These are phyloP conservation scores for Sandelia bainsii DNA, from an alignment of 2,797 vertebrate species.

Conservation along the genomic window DNA sequence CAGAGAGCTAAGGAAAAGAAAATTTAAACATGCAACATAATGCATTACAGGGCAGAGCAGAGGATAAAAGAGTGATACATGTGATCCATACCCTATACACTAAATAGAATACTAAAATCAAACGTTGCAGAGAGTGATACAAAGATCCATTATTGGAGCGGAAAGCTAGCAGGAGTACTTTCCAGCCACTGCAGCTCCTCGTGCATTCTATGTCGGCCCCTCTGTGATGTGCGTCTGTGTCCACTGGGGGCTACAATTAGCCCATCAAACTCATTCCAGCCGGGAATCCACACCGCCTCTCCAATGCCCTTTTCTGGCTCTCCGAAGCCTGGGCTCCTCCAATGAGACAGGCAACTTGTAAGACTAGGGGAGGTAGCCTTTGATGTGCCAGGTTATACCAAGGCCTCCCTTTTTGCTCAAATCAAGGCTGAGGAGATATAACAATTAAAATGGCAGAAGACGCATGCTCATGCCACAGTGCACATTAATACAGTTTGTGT, in stretches of 20 bases:
- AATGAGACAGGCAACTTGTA: conserved; percentile 86
- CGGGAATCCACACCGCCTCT: conserved; percentile 72
- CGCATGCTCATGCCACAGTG: conserved; percentile 49
- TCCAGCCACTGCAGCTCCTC: conserved; percentile 49
- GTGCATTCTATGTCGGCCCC: conserved; percentile 52
- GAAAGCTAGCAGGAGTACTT: conserved; percentile 49
- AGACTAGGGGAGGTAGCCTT: conserved; percentile 84
- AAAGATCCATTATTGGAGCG: conserved; percentile 47
- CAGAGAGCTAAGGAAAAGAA: conserved; percentile 17
- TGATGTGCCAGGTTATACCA: conserved; percentile 82
- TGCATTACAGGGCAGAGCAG: not conserved
- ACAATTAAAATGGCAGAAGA: conserved; percentile 83
- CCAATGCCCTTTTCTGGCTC: conserved; percentile 71
- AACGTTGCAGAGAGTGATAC: conserved; percentile 23
- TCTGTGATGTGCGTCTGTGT: conserved; percentile 84
- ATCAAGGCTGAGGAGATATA: conserved; percentile 82
- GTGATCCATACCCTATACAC: conserved; percentile 10
- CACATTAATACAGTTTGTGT: conserved; percentile 22
- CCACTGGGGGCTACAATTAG: conserved; percentile 90
- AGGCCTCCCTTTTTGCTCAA: conserved; percentile 81
- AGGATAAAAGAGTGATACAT: conserved; percentile 18
- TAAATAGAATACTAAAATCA: conserved; percentile 48
- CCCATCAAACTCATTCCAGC: conserved; percentile 86
- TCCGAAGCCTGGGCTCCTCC: conserved; percentile 76
- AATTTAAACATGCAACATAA: conserved; percentile 17